Percentiles rank a stretch among this genome's conserved stretches.
These are phyloP conservation scores for Galerucella pusilla DNA, from an alignment of 2,888 invertebrate genomes.

Conservation along the genomic window DNA sequence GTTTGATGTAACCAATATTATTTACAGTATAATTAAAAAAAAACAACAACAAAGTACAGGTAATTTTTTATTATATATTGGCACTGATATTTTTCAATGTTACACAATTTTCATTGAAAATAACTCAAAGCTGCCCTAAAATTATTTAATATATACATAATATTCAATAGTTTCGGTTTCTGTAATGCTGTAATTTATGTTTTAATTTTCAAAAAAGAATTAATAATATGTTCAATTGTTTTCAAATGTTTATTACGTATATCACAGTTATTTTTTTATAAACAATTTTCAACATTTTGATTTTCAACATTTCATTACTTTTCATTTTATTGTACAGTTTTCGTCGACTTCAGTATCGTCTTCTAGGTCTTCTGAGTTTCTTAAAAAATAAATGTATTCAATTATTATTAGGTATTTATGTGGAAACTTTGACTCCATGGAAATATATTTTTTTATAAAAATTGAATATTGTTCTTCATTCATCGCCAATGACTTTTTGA, in stretches of 20 bases:
- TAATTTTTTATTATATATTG: slow-evolving; percentile 21
- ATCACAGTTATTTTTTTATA: slow-evolving; percentile 14
- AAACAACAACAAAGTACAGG: slow-evolving; percentile 1
- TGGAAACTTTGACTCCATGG: background rate
- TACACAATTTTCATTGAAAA: slow-evolving; percentile 21
- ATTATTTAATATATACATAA: slow-evolving; percentile 13
- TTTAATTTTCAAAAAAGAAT: background rate
- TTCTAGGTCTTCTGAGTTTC: background rate
- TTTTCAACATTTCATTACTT: background rate
- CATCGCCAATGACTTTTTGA: no score
- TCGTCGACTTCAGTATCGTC: background rate
- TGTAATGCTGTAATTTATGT: background rate
- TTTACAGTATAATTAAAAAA: background rate
- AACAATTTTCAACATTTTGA: background rate
- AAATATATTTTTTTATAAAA: no score
- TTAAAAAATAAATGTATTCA: background rate
- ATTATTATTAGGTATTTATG: background rate
- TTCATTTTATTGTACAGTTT: slow-evolving; percentile 6
- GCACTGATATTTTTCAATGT: slow-evolving; percentile 20
- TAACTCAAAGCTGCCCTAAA: slow-evolving; percentile 19
- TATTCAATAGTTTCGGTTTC: background rate
- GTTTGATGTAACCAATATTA: no score
- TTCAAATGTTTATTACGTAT: slow-evolving; percentile 5
- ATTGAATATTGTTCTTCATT: no score
- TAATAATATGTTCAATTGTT: background rate